phyloP scores from a whole-genome alignment of 2,113 vertebrate genomes.

The Laticauda colubrina region DNA sequence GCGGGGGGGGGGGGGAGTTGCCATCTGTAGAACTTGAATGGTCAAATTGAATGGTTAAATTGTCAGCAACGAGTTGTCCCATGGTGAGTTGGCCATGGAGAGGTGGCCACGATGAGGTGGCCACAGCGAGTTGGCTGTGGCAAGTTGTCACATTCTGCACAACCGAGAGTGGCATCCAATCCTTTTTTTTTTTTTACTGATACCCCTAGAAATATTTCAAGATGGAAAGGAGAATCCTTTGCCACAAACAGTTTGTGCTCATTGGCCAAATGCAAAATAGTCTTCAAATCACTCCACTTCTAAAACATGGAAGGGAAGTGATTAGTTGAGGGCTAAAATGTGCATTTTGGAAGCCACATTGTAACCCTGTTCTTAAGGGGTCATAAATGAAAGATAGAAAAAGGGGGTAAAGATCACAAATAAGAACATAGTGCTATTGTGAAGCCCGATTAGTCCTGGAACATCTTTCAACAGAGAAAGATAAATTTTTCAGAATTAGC shows the following conservation, averaged over 20 bases:
- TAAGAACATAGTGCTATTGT: slow-evolving; percentile 7
- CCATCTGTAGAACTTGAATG: too few species aligned
- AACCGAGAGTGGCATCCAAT: not conserved
- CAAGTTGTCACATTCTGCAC: not conserved
- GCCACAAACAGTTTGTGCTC: not conserved
- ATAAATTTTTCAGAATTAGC: not conserved
- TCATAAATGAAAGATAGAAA: slow-evolving; percentile 17
- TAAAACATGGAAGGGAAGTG: not conserved
- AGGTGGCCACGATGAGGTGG: too few species aligned
- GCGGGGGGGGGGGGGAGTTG: rapidly evolving
- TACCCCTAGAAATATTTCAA: not conserved
- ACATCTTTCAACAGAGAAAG: not conserved
- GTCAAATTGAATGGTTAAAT: too few species aligned
- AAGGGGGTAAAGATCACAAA: not conserved
- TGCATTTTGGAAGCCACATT: not conserved
- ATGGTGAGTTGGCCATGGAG: too few species aligned
- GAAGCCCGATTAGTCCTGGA: not conserved
- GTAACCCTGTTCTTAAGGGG: slow-evolving; percentile 8
- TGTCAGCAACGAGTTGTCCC: too few species aligned
- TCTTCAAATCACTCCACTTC: not conserved
- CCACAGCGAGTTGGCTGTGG: not conserved
- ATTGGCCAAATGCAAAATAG: not conserved
- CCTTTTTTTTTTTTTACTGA: not conserved
- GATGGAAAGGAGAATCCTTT: not conserved
- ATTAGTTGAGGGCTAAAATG: not conserved